Base-by-base conservation (phyloP, 2,113 vertebrate species). In the Rissa tridactyla region DNA sequence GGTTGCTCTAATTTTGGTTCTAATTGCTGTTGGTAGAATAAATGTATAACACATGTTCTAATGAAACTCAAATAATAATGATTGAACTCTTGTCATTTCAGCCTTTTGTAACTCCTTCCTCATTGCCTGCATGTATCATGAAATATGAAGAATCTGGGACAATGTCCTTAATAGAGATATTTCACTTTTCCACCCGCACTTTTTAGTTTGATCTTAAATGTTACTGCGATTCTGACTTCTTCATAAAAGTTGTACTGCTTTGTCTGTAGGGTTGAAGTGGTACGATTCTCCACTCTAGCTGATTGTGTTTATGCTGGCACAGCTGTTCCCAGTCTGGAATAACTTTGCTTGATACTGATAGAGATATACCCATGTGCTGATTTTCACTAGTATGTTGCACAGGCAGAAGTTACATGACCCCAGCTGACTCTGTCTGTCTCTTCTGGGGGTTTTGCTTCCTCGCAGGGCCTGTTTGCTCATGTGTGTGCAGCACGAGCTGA, bases 401-500 rank as follows among this genome's bases (percentile, higher is more conserved):
- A 40, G 72, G 23, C n/a, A 47, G 54, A 83, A 77, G 38, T 26
- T 86, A n/a, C 15, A 5, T 4, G 14, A 9, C 57, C 29, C 38
- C 64, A 54, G 42, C 13, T 55, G 66, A 44, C 52, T 29, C 4
- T 5, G 36, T 51, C 27, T 87, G 32, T n/a, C 26, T 71, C n/a
- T 54, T 14, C 19, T 34, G 36, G 25, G 36, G 11, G 9, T 68
- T 87, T 84, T 71, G 29, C 32, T 72, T 51, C 70, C 30, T 90
- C 64, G 38, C 17, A 58, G 73, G 72, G 17, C 38, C 30, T 51
- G 13, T 54, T 82, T 38, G 52, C 18, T 80, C 32, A 9, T 5
- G 32, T 0, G 0, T 4, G n/a, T 16, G 47, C 38, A 60, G 26
- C 61, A 55, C 0, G 0, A 80, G 51, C 71, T 62, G 54, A 38